A percentile compares a stretch with the other conserved stretches of the same genome.
These are phyloP conservation scores for Sylvilagus bachmani DNA, from an alignment of 2,113 vertebrate genomes.

Conservation along the genomic window DNA sequence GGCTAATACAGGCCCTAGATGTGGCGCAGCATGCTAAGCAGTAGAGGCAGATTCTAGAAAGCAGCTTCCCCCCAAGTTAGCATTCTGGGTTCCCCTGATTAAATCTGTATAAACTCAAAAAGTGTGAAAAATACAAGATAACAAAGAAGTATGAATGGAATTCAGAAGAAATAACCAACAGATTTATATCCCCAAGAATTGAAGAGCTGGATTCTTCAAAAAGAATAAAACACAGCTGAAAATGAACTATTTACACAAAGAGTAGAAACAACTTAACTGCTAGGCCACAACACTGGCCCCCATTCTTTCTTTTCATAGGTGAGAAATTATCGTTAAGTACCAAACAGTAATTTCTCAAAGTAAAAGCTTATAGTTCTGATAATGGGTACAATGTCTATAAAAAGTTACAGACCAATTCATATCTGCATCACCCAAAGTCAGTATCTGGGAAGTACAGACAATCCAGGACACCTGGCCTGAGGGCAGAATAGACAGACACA, in stretches of 20 bases:
- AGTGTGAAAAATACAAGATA: conserved; percentile 27
- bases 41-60: not conserved
- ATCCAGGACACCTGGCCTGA: not conserved
- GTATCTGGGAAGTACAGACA: not conserved
- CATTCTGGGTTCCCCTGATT: not conserved
- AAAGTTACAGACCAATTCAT: conserved; percentile 11
- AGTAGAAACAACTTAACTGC: not conserved
- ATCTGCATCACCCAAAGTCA: not conserved
- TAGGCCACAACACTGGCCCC: no score
- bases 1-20: not conserved
- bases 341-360: not conserved
- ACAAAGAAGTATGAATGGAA: not conserved
- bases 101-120: not conserved
- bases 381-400: not conserved
- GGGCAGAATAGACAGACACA: not conserved
- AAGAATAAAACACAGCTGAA: not conserved
- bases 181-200: not conserved
- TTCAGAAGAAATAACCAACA: conserved; percentile 1
- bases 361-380: not conserved
- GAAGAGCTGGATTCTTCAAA: not conserved
- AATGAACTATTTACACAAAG: not conserved
- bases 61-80: not conserved
- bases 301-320: not conserved
- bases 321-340: not conserved
- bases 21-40: not conserved